phyloP scores from a whole-genome alignment of 2,797 vertebrate genomes.

The Epinephelus coioides region DNA sequence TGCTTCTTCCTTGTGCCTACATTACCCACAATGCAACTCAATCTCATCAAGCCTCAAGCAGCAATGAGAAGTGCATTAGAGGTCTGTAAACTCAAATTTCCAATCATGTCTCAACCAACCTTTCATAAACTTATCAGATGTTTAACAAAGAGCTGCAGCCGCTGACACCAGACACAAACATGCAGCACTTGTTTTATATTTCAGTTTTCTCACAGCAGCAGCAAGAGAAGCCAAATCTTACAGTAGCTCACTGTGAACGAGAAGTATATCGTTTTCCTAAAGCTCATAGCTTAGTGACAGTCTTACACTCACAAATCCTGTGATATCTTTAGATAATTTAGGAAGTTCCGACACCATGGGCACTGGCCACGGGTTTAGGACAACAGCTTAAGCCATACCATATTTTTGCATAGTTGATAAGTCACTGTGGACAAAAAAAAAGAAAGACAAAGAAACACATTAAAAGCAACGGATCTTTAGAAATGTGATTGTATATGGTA shows the following conservation, averaged over 20 bases:
- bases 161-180: constrained; percentile 18
- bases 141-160: neutral
- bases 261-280: neutral
- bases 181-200: constrained; percentile 26
- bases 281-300: neutral
- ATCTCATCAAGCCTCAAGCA: too few relatives aligned
- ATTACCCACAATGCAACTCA: constrained; percentile 2
- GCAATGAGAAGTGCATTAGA: too few relatives aligned
- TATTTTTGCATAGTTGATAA: constrained; percentile 68
- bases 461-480: neutral
- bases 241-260: neutral
- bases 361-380: constrained; percentile 24
- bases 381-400: constrained; percentile 40
- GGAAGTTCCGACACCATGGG: constrained; percentile 25
- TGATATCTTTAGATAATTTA: neutral
- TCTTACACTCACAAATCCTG: neutral
- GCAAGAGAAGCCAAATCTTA: constrained; percentile 18
- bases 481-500: too few relatives aligned
- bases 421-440: constrained; percentile 18
- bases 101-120: too few relatives aligned
- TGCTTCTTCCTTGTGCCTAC: neutral
- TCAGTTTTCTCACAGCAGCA: neutral
- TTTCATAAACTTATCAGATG: too few relatives aligned
- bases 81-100: too few relatives aligned
- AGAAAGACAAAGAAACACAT: neutral